phyloP scores from a whole-genome alignment of 2,888 invertebrate genomes.

The Eupithecia pulchellata region DNA sequence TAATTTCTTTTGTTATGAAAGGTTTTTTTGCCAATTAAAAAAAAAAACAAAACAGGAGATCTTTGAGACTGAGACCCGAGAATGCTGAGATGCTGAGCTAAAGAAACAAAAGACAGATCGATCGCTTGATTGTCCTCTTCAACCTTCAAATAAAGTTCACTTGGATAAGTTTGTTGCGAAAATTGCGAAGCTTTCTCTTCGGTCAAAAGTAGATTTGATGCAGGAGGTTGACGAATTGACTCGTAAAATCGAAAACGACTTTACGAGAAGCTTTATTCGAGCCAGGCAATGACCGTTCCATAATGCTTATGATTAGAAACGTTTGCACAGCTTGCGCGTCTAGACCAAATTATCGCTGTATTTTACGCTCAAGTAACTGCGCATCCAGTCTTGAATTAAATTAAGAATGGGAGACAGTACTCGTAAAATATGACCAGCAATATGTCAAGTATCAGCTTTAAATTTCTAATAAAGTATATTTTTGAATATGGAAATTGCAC shows the following conservation, averaged over 20 bases:
- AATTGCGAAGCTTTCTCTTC: not conserved
- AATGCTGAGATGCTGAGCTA: too few species aligned
- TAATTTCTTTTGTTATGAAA: too few species aligned
- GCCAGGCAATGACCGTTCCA: slow-evolving; percentile 17
- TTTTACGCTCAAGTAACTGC: slow-evolving; percentile 31
- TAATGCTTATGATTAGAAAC: slow-evolving; percentile 30
- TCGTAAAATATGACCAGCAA: slow-evolving; percentile 21
- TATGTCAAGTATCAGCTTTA: not conserved
- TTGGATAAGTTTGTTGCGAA: not conserved
- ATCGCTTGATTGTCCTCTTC: not conserved
- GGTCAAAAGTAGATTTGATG: slow-evolving; percentile 1
- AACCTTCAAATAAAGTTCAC: not conserved
- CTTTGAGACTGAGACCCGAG: too few species aligned
- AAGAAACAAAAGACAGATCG: not conserved
- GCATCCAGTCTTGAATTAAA: slow-evolving; percentile 31
- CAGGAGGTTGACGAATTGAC: slow-evolving; percentile 6
- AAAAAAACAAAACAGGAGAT: too few species aligned
- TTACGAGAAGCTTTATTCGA: slow-evolving; percentile 13
- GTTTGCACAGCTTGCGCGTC: slow-evolving; percentile 41
- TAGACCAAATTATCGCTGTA: slow-evolving; percentile 40
- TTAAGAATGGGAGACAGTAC: slow-evolving; percentile 17
- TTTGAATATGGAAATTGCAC: not conserved
- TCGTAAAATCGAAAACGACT: slow-evolving; percentile 12
- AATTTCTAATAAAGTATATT: not conserved
- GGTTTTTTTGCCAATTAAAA: too few species aligned